A percentile compares a stretch with the other conserved stretches of the same genome.
Conservation (phyloP, 2,888 invertebrate genomes). For the Dasysyrphus albostriatus region DNA sequence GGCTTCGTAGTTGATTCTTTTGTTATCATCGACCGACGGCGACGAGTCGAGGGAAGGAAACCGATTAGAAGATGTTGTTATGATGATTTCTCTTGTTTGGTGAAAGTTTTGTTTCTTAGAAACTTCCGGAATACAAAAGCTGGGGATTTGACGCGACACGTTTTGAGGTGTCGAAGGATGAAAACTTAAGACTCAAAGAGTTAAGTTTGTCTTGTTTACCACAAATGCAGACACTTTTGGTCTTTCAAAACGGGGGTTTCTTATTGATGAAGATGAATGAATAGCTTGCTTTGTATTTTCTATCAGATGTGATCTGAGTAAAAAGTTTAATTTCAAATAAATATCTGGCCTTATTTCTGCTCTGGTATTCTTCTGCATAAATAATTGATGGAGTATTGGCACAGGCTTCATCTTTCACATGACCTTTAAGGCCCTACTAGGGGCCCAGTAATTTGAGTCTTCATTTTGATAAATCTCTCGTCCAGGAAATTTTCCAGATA, state of each 20-base stretch:
- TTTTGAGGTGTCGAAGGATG: conserved; percentile 48
- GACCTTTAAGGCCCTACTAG: too few relatives aligned
- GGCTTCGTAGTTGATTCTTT: conserved; percentile 22
- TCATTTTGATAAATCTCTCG: too few relatives aligned
- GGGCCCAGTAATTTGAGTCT: too few relatives aligned
- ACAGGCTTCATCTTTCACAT: too few relatives aligned
- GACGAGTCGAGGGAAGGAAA: conserved; percentile 49
- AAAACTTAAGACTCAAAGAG: conserved; percentile 36
- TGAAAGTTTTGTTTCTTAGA: conserved; percentile 56
- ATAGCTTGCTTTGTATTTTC: too few relatives aligned
- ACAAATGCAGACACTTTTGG: neutral
- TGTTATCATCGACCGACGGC: conserved; percentile 7
- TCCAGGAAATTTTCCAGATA: too few relatives aligned
- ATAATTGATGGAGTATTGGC: too few relatives aligned
- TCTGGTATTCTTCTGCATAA: too few relatives aligned
- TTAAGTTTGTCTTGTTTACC: conserved; percentile 23
- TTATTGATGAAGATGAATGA: neutral
- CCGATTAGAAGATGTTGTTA: conserved; percentile 66
- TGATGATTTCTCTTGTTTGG: conserved; percentile 63
- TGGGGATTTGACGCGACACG: conserved; percentile 11
- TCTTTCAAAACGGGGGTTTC: neutral
- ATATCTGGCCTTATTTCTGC: too few relatives aligned
- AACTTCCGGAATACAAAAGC: conserved; percentile 47
- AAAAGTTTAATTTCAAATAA: too few relatives aligned
- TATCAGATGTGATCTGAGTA: too few relatives aligned